Evolutionary conservation across 2,797 vertebrate species (phyloP).

Genomic region (Dipus sagitta): DNA sequence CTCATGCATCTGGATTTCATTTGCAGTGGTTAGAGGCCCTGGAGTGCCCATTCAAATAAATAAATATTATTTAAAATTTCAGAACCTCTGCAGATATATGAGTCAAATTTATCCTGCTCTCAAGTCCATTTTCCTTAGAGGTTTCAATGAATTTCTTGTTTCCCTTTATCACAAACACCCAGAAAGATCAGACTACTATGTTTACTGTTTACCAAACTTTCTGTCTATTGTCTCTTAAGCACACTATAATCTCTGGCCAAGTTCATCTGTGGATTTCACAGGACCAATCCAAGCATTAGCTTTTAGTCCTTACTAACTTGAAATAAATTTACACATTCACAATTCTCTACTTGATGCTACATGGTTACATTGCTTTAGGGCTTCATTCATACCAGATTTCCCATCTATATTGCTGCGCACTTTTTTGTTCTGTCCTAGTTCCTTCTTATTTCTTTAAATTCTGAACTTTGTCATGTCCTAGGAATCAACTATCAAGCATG

Average conservation of each 20-base stretch:
- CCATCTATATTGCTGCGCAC: neutral
- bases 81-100: neutral
- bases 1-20: too few relatives aligned
- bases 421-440: neutral
- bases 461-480: neutral
- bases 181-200: neutral
- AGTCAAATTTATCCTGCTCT: neutral
- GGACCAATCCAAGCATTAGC: neutral
- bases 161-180: neutral
- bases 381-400: neutral
- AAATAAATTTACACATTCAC: neutral
- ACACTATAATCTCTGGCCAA: neutral
- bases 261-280: neutral
- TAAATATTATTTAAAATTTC: neutral
- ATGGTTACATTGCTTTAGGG: neutral
- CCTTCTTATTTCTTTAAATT: neutral
- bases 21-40: too few relatives aligned
- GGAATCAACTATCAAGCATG: neutral
- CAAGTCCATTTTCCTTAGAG: neutral
- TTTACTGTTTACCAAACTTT: neutral
- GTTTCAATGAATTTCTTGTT: neutral
- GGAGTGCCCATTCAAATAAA: too few relatives aligned
- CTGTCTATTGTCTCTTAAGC: neutral
- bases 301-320: neutral
- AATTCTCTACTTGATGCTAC: neutral